Conservation (phyloP, 2,797 vertebrate species). For the Sebastes vulpes region DNA sequence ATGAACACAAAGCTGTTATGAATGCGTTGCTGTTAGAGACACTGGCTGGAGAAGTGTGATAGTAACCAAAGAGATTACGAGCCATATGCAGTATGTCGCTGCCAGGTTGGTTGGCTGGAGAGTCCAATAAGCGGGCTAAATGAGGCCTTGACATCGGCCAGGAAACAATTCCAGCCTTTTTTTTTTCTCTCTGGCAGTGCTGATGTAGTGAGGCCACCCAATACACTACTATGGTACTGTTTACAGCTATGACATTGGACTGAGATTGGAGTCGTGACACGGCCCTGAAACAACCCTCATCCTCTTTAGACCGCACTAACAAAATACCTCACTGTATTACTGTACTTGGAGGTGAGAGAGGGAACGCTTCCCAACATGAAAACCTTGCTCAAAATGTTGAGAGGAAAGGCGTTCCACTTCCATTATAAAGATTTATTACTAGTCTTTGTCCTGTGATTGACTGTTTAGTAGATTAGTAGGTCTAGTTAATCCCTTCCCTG, state of each 20-base stretch:
- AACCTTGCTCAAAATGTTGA: neutral
- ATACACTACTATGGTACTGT: slow-evolving; percentile 45
- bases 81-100: slow-evolving; percentile 42
- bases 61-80: slow-evolving; percentile 53
- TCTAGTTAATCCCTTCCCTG: neutral
- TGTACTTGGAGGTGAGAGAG: neutral
- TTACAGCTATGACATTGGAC: slow-evolving; percentile 61
- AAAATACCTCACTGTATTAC: slow-evolving; percentile 35
- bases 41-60: slow-evolving; percentile 42
- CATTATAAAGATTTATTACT: neutral
- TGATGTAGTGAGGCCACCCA: slow-evolving; percentile 65
- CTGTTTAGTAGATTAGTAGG: neutral
- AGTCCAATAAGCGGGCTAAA: slow-evolving; percentile 69
- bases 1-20: slow-evolving; percentile 11
- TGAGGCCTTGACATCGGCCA: slow-evolving; percentile 71
- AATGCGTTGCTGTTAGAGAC: slow-evolving; percentile 38
- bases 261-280: slow-evolving; percentile 67
- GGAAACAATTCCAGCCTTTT: slow-evolving; percentile 69
- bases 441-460: neutral
- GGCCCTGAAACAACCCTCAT: slow-evolving; percentile 41
- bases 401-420: neutral
- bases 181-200: slow-evolving; percentile 33
- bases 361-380: neutral
- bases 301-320: slow-evolving; percentile 37
- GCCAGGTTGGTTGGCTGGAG: slow-evolving; percentile 54